These are phyloP conservation scores for Falcaria lacertinaria DNA, from an alignment of 2,888 invertebrate species.

Conservation along the genomic window DNA sequence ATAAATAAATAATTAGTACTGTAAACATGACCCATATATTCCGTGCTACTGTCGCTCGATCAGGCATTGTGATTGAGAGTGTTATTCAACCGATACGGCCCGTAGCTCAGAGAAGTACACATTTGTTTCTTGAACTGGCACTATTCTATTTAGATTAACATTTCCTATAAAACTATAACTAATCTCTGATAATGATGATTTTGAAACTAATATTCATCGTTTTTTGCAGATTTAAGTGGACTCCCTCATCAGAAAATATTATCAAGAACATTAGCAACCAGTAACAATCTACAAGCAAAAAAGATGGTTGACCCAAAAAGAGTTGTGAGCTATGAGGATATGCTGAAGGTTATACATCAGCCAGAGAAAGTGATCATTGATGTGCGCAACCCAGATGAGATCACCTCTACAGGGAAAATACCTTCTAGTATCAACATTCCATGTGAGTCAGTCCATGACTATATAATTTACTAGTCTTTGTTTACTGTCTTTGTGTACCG, in stretches of 20 bases:
- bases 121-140: not conserved
- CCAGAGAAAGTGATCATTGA: conserved; percentile 83
- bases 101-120: conserved; percentile 1
- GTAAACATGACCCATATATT: not conserved
- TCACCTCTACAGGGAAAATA: conserved; percentile 83
- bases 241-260: not conserved
- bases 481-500: too few species aligned
- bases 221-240: not conserved
- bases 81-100: not conserved
- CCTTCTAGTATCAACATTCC: conserved; percentile 90
- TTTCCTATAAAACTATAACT: too few species aligned
- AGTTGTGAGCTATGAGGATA: conserved; percentile 63
- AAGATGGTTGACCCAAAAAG: conserved; percentile 59
- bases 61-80: not conserved
- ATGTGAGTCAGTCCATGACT: conserved; percentile 75
- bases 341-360: conserved; percentile 56
- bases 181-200: not conserved
- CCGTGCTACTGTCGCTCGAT: not conserved
- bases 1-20: not conserved
- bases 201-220: not conserved
- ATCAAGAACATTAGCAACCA: conserved; percentile 16
- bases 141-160: not conserved
- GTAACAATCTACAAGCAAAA: conserved; percentile 12
- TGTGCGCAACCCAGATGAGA: conserved; percentile 86
- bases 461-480: too few species aligned